A percentile compares a stretch with the other conserved stretches of the same genome.
Evolutionary conservation across 1,140 invertebrate species (phyloP).

Genomic region (Colletes gigas): DNA sequence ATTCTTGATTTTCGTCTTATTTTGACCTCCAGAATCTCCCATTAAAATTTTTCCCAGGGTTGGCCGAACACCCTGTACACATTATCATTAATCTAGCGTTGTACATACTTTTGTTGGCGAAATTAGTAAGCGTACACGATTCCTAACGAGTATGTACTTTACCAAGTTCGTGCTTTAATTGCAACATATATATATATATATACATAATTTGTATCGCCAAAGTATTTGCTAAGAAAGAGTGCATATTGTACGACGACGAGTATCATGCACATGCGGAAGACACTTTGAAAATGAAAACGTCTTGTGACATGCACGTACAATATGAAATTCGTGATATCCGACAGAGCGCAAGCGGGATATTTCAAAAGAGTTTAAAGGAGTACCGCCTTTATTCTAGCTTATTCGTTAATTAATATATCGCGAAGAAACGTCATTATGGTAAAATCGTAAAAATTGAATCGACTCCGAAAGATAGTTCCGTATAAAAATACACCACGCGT

Average conservation of each 20-base stretch:
- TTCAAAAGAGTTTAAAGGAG: constrained; percentile 17
- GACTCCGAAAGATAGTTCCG: background rate
- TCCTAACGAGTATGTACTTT: no score
- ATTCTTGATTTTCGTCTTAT: no score
- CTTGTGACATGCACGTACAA: constrained; percentile 41
- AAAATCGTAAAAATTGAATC: background rate
- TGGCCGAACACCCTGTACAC: no score
- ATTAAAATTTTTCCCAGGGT: no score
- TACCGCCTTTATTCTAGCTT: constrained; percentile 14
- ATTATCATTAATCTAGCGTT: no score
- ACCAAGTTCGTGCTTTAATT: no score
- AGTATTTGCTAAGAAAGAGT: constrained; percentile 14
- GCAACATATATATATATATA: constrained; percentile 12
- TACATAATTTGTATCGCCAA: constrained; percentile 14
- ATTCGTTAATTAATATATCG: background rate
- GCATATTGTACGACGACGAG: background rate
- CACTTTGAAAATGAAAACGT: constrained; percentile 25
- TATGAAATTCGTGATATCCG: constrained; percentile 20
- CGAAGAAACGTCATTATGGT: background rate
- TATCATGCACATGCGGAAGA: constrained; percentile 57
- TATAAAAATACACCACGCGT: constrained; percentile 22
- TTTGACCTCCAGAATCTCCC: no score
- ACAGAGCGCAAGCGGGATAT: constrained; percentile 23
- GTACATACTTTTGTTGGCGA: no score
- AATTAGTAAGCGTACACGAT: no score